Percentiles rank a stretch among this genome's conserved stretches.
Evolutionary conservation across 1,140 invertebrate species (phyloP).

Genomic region (Drosophila mojavensis): DNA sequence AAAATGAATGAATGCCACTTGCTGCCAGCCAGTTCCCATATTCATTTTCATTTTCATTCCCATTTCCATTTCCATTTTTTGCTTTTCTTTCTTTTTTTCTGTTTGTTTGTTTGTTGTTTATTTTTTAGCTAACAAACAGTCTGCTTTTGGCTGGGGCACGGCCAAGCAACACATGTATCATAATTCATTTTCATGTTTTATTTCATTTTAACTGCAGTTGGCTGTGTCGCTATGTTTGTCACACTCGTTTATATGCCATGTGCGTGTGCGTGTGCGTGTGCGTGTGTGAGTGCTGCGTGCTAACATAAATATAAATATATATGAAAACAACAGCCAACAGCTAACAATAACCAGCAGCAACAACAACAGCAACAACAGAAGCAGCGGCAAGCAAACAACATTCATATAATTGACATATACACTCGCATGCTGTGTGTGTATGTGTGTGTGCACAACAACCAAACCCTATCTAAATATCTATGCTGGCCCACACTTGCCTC

Average conservation of each 20-base stretch:
- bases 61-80: background rate
- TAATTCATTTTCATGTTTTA: conserved; percentile 82
- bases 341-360: conserved; percentile 29
- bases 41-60: conserved; percentile 1
- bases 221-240: conserved; percentile 19
- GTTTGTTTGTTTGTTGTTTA: background rate
- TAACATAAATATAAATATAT: conserved; percentile 79
- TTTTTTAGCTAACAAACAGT: conserved; percentile 20
- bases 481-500: background rate
- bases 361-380: too few relatives aligned
- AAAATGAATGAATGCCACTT: conserved; percentile 78
- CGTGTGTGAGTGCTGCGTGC: conserved; percentile 64
- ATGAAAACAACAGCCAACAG: conserved; percentile 45
- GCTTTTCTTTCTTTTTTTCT: conserved; percentile 6
- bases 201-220: conserved; percentile 66
- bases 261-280: background rate
- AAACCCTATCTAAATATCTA: background rate
- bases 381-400: conserved; percentile 27
- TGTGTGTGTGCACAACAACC: background rate
- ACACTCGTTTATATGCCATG: conserved; percentile 58
- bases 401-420: conserved; percentile 28
- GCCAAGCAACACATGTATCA: conserved; percentile 78
- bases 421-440: conserved; percentile 10
- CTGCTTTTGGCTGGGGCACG: conserved; percentile 14
- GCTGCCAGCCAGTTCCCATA: conserved; percentile 15